Evolutionary conservation across 2,888 invertebrate genomes (phyloP).

Genomic region (Pterostichus niger): DNA sequence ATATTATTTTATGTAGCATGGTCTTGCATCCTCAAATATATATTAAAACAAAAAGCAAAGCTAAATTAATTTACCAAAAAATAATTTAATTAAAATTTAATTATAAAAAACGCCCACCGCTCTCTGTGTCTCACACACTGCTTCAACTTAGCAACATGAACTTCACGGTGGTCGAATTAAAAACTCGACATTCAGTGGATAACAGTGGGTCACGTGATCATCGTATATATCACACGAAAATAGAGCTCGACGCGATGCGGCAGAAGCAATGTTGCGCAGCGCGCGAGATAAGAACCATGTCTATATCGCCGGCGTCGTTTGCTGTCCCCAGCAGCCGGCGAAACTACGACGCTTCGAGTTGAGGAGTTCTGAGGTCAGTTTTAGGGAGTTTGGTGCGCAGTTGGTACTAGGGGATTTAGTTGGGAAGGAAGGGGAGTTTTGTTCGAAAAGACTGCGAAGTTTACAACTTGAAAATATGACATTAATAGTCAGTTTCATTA

Average conservation of each 20-base stretch:
- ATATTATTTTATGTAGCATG: too few relatives aligned
- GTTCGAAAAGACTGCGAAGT: too few relatives aligned
- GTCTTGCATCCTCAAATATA: too few relatives aligned
- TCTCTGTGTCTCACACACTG: background rate
- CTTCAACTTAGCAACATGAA: background rate
- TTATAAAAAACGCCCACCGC: background rate
- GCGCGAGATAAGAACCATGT: background rate
- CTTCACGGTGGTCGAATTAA: background rate
- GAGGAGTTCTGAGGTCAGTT: too few relatives aligned
- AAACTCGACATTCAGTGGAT: constrained; percentile 9
- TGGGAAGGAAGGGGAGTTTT: background rate
- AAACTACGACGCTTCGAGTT: background rate
- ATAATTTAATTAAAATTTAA: too few relatives aligned
- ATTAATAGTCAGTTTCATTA: too few relatives aligned
- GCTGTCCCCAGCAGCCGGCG: background rate
- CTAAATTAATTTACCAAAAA: too few relatives aligned
- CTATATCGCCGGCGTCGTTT: background rate
- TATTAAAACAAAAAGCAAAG: too few relatives aligned
- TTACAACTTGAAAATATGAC: too few relatives aligned
- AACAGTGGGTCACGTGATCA: background rate
- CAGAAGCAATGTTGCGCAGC: background rate
- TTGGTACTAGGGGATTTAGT: background rate
- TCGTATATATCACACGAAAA: constrained; percentile 3
- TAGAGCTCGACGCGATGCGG: background rate
- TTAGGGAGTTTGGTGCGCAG: too few relatives aligned